These are phyloP conservation scores for Tachycineta bicolor DNA, from an alignment of 2,113 vertebrate species.

Conservation along the genomic window DNA sequence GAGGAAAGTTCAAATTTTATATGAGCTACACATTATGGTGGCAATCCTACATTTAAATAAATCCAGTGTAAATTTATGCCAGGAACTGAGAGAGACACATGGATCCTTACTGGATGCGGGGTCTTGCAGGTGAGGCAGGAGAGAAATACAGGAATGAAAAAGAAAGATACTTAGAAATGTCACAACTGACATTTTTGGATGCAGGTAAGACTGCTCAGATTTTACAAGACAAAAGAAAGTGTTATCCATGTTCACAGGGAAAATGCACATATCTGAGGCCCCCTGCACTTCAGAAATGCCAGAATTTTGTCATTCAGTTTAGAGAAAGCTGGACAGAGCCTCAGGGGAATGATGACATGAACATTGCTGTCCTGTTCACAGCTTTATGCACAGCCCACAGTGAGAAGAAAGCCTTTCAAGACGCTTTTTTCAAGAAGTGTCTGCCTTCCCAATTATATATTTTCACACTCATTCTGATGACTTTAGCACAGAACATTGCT, in stretches of 20 bases:
- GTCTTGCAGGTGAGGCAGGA: neutral
- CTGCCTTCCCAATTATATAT: neutral
- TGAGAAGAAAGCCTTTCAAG: neutral
- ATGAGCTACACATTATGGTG: neutral
- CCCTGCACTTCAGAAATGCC: neutral
- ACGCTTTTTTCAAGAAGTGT: neutral
- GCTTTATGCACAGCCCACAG: neutral
- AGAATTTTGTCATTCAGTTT: neutral
- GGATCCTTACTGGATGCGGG: neutral
- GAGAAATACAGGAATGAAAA: neutral
- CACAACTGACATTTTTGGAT: neutral
- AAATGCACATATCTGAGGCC: neutral
- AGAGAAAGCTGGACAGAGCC: neutral
- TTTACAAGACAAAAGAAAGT: neutral
- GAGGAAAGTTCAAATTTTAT: neutral
- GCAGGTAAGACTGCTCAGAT: neutral
- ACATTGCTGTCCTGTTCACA: neutral
- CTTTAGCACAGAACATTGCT: neutral
- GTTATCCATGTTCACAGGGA: accelerated
- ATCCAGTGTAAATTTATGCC: neutral
- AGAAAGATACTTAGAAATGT: neutral
- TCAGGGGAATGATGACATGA: neutral
- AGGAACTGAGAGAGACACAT: neutral
- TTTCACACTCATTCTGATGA: neutral
- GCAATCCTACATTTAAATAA: neutral